Percentiles rank a stretch among this genome's conserved stretches.
Conservation (phyloP, 2,797 vertebrate genomes). For the Margarornis squamiger region DNA sequence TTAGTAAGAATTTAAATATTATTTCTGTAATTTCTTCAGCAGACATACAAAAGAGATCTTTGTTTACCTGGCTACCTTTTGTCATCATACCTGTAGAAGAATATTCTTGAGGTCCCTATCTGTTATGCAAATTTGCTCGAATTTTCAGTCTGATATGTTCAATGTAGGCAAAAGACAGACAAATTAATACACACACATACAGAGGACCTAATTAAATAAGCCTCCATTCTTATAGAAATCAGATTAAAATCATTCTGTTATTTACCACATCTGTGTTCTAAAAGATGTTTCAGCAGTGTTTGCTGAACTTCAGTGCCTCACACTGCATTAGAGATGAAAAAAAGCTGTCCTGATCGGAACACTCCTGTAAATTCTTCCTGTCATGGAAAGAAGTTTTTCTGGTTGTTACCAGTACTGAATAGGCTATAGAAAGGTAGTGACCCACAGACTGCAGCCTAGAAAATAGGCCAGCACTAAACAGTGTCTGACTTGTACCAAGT, state of each 20-base stretch:
- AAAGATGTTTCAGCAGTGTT: background rate
- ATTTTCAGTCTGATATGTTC: background rate
- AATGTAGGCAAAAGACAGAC: background rate
- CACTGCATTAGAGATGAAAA: background rate
- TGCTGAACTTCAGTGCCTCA: background rate
- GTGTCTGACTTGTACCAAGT: background rate
- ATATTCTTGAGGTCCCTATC: background rate
- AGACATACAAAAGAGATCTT: background rate
- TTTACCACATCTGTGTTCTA: background rate
- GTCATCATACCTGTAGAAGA: background rate
- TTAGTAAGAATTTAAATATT: background rate
- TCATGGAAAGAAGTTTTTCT: background rate
- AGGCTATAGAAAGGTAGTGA: background rate
- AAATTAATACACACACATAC: background rate
- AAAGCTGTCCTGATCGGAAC: background rate
- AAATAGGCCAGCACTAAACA: background rate
- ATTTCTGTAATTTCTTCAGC: background rate
- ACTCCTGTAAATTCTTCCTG: background rate
- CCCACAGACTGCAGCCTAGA: background rate
- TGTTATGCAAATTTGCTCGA: background rate
- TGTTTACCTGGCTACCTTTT: background rate
- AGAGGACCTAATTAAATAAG: background rate
- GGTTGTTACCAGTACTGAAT: background rate
- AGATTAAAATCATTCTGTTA: background rate
- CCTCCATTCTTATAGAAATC: background rate